Evolutionary conservation across 2,797 vertebrate genomes (phyloP), one percentile per base, ranked within the genome.

Genomic region (Amniataba percoides): DNA sequence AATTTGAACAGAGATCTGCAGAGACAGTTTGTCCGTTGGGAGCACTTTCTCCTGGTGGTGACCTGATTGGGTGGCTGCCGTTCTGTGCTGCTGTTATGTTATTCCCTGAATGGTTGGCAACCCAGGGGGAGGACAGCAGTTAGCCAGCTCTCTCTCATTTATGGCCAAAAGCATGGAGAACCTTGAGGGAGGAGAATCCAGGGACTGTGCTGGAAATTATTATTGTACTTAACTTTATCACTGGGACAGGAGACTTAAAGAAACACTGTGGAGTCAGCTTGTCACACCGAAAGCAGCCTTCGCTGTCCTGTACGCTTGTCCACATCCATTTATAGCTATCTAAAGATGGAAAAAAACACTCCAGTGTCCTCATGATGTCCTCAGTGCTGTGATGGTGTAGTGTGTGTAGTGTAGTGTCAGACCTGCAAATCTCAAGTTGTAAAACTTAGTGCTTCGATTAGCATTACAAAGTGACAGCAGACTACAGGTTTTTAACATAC

Each of bases 51-150:
- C 87, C 88, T 88, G 86, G 71, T 85, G 81, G 60, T 92, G 92
- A 92, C 90, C 92, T 94, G 93, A 93, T 92, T 93, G 92, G 90
- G 87, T 83, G 91, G 84, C 68, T 88, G 83, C 77, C 48, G 19
- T 81, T 79, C 77, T 62, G 63, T 23, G 53, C 89, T 74, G 82
- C 84, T 86, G 85, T 86, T 79, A 67, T 73, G 80, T 78, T 92
- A 83, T 91, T 92, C 89, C 86, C 90, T 81, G 76, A 91, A 86
- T 91, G 90, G 78, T 74, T 90, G 74, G 78, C 71, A 85, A 74
- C 86, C 87, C 86, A 68, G 51, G 55, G 78, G 86, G 81, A 82
- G 78, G 89, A 80, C 84, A 83, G 86, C 83, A 80, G 89, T 88
- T 83, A 82, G 87, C 88, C 82, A 64, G 75, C 52, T 88, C 78